Percentiles rank a stretch among this genome's conserved stretches.
phyloP scores from a whole-genome alignment of 1,140 invertebrate species.

The Dendrolimus kikuchii region DNA sequence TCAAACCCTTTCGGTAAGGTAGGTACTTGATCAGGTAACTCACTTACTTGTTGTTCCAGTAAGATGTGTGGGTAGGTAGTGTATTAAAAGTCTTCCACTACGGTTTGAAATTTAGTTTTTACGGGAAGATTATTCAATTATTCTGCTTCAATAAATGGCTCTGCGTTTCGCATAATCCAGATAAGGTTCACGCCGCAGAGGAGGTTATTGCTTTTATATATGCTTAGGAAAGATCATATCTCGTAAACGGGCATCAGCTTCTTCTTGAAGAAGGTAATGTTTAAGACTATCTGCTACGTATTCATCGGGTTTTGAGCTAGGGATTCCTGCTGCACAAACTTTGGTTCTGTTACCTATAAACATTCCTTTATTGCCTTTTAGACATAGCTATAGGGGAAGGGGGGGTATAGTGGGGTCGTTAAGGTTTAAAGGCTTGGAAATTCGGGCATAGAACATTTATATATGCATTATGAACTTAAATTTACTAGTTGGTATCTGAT shows the following conservation, averaged over 20 bases:
- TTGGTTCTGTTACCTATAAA: slow-evolving; percentile 19
- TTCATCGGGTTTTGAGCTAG: slow-evolving; percentile 18
- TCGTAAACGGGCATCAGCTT: slow-evolving; percentile 42
- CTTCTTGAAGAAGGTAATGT: slow-evolving; percentile 42
- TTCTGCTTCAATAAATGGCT: slow-evolving; percentile 7
- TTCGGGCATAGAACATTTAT: too few relatives aligned
- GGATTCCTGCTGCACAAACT: slow-evolving; percentile 33
- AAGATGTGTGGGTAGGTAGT: slow-evolving; percentile 50
- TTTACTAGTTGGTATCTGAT: too few relatives aligned
- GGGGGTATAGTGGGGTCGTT: too few relatives aligned
- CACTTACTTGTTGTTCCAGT: slow-evolving; percentile 56
- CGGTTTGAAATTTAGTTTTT: slow-evolving; percentile 45
- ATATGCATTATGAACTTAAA: too few relatives aligned
- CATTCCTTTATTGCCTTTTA: slow-evolving; percentile 22
- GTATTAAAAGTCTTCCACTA: slow-evolving; percentile 53
- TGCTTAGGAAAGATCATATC: slow-evolving; percentile 38
- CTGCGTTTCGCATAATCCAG: slow-evolving; percentile 18
- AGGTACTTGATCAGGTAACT: slow-evolving; percentile 36
- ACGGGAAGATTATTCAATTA: slow-evolving; percentile 31
- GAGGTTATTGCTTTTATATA: slow-evolving; percentile 15
- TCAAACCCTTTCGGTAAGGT: slow-evolving; percentile 53
- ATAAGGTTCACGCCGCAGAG: slow-evolving; percentile 15
- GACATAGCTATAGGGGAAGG: too few relatives aligned
- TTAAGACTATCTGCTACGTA: slow-evolving; percentile 24
- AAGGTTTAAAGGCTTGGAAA: too few relatives aligned